phyloP scores from a whole-genome alignment of 2,888 invertebrate genomes.

The Philopedon plagiatum region DNA sequence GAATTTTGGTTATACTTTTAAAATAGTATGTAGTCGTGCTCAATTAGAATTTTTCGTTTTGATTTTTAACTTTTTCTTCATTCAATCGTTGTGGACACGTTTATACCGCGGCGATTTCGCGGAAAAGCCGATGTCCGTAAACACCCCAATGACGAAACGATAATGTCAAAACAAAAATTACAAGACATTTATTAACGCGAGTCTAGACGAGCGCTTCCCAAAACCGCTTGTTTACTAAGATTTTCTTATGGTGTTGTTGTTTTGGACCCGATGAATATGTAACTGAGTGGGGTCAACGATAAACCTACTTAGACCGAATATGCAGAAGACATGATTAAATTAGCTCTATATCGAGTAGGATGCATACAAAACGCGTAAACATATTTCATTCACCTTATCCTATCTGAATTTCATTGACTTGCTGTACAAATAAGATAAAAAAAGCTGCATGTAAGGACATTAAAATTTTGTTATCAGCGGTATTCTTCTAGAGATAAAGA shows the following conservation, averaged over 20 bases:
- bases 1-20: too few species aligned
- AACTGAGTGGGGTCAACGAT: neutral
- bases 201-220: neutral
- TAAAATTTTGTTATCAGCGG: too few species aligned
- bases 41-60: too few species aligned
- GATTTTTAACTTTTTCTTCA: too few species aligned
- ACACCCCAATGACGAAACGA: neutral
- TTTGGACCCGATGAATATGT: neutral
- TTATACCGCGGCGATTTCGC: too few species aligned
- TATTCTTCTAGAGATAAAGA: too few species aligned
- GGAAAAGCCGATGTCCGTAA: neutral
- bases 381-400: neutral
- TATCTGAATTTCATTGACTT: neutral
- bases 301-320: neutral
- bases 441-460: too few species aligned
- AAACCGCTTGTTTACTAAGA: neutral
- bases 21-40: too few species aligned
- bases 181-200: too few species aligned
- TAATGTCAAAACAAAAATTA: too few species aligned
- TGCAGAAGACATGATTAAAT: neutral
- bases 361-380: neutral
- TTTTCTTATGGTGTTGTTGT: neutral
- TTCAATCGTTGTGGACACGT: too few species aligned
- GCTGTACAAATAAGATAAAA: too few species aligned
- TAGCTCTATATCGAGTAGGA: neutral